Evolutionary conservation across 2,113 vertebrate genomes (phyloP).

Genomic region (Phylloscopus trochiloides): DNA sequence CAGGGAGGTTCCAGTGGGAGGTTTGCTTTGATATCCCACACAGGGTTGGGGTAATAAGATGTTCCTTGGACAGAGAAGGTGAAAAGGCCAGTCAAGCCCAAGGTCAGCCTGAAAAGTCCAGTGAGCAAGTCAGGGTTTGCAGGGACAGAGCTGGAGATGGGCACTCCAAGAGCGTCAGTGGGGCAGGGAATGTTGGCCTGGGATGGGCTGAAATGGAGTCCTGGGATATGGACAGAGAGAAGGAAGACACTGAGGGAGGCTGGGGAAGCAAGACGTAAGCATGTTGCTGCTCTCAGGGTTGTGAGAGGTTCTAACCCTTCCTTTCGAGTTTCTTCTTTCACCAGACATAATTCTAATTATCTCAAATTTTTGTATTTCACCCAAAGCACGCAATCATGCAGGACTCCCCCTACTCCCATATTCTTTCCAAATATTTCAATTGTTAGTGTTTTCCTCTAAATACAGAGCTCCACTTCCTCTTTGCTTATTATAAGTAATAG

Average conservation of each 20-base stretch:
- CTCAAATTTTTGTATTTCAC: neutral
- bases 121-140: neutral
- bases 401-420: accelerated
- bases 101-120: neutral
- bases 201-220: neutral
- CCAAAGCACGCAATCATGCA: neutral
- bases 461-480: neutral
- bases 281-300: accelerated
- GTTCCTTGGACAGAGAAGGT: neutral
- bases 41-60: accelerated
- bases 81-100: neutral
- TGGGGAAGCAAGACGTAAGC: neutral
- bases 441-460: neutral
- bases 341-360: neutral
- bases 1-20: accelerated
- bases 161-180: accelerated
- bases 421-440: neutral
- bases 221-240: neutral
- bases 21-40: accelerated
- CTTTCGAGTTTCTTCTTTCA: neutral
- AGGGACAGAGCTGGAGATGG: neutral
- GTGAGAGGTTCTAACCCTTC: neutral
- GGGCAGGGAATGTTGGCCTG: accelerated
- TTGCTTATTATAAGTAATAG: neutral
- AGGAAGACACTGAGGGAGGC: accelerated